Percentiles rank a stretch among this genome's conserved stretches.
phyloP scores from a whole-genome alignment of 2,888 invertebrate species.

The Epiblema foenella region DNA sequence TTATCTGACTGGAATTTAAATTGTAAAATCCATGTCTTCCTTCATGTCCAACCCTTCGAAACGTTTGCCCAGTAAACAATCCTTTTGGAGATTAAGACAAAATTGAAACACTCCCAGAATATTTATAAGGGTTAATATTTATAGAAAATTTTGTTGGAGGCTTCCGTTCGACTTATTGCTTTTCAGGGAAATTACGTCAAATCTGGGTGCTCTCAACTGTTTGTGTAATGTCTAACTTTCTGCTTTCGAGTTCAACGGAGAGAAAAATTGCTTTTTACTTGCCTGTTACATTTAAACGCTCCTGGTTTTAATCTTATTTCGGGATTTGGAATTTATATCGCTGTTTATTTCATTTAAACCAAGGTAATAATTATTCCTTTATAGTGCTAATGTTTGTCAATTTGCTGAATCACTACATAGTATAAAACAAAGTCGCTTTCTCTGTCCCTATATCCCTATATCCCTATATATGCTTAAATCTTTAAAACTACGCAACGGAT shows the following conservation, averaged over 20 bases:
- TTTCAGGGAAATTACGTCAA: conserved; percentile 42
- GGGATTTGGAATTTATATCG: neutral
- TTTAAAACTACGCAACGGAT: too few relatives aligned
- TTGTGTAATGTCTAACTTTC: conserved; percentile 42
- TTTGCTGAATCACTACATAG: neutral
- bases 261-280: conserved; percentile 43
- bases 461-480: too few relatives aligned
- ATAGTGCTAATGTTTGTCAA: neutral
- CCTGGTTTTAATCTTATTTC: conserved; percentile 39
- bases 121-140: conserved; percentile 45
- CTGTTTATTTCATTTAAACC: neutral
- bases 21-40: conserved; percentile 16
- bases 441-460: too few relatives aligned
- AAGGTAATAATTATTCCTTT: neutral
- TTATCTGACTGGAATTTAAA: conserved; percentile 1
- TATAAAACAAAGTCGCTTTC: too few relatives aligned
- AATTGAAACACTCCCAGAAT: conserved; percentile 45
- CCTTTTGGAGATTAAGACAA: conserved; percentile 45
- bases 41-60: conserved; percentile 33
- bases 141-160: conserved; percentile 41
- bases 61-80: conserved; percentile 41
- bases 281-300: conserved; percentile 38
- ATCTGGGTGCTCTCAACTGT: conserved; percentile 38
- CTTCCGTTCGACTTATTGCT: conserved; percentile 44
- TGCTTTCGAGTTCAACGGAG: conserved; percentile 41